These are phyloP conservation scores for Eira barbara DNA, from an alignment of 2,113 vertebrate genomes.

Conservation along the genomic window DNA sequence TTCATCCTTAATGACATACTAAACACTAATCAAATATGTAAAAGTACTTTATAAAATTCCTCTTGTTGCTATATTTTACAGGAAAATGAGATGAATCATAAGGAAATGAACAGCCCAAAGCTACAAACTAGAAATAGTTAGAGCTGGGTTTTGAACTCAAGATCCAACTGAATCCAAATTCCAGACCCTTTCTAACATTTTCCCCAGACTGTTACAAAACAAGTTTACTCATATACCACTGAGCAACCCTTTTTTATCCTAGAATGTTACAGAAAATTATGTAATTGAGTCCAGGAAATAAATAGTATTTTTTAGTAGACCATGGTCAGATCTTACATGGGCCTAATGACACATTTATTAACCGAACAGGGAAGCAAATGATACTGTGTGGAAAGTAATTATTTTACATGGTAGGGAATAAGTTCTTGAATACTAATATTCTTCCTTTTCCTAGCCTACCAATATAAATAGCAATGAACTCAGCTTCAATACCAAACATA, in stretches of 20 bases:
- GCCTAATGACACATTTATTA: not conserved
- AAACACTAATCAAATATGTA: not conserved
- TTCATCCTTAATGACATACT: not conserved
- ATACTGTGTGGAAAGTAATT: not conserved
- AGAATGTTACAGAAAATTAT: not conserved
- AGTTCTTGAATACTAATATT: not conserved
- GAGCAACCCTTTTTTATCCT: not conserved
- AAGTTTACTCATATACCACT: not conserved
- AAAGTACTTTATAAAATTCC: not conserved
- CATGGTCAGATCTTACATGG: not conserved
- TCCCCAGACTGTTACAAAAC: not conserved
- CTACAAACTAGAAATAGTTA: not conserved
- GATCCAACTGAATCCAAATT: not conserved
- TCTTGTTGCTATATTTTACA: not conserved
- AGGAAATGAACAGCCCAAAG: not conserved
- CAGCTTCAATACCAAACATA: not conserved
- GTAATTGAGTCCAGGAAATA: not conserved
- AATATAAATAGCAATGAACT: not conserved
- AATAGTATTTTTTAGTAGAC: not conserved
- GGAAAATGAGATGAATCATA: not conserved
- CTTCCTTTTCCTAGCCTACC: not conserved
- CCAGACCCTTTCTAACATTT: fast-evolving
- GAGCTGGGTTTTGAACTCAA: not conserved
- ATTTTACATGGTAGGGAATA: not conserved
- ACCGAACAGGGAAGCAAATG: not conserved